These are phyloP conservation scores for Macaca nemestrina DNA, from an alignment of 2,113 vertebrate genomes.

Conservation along the genomic window DNA sequence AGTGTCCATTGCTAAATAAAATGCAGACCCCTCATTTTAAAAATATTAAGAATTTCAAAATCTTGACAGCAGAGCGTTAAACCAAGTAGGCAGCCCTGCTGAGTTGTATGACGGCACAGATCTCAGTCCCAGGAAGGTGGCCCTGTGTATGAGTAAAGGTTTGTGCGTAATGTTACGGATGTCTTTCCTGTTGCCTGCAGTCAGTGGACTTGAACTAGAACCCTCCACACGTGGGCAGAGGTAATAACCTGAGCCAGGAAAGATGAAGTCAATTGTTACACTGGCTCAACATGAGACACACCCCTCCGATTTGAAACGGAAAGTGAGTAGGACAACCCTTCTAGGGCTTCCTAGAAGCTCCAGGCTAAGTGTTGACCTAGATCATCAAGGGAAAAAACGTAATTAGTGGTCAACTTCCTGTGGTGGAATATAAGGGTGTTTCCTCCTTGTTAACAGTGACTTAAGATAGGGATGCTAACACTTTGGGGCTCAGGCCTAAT, in stretches of 20 bases:
- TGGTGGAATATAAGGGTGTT: not conserved
- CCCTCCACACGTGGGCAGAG: not conserved
- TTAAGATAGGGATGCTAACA: not conserved
- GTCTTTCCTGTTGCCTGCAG: not conserved
- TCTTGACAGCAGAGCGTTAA: not conserved
- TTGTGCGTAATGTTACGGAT: not conserved
- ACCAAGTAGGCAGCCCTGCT: not conserved
- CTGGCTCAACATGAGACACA: not conserved
- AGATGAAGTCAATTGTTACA: not conserved
- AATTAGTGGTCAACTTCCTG: not conserved
- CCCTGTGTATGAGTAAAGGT: not conserved
- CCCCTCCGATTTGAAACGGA: not conserved
- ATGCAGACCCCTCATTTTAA: not conserved
- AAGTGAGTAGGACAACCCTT: not conserved
- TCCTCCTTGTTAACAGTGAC: not conserved
- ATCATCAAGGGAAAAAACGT: not conserved
- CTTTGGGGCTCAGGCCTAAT: not conserved
- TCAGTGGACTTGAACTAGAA: not conserved
- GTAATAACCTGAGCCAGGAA: not conserved
- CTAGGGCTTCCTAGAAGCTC: not conserved
- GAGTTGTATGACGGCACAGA: not conserved
- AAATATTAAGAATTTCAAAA: constrained; percentile 13
- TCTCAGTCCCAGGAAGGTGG: not conserved
- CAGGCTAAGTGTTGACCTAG: not conserved
- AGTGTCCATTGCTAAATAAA: not conserved